Conservation (phyloP, 92 coral and sea anemone genomes). For the Palythoa heliodiscus region DNA sequence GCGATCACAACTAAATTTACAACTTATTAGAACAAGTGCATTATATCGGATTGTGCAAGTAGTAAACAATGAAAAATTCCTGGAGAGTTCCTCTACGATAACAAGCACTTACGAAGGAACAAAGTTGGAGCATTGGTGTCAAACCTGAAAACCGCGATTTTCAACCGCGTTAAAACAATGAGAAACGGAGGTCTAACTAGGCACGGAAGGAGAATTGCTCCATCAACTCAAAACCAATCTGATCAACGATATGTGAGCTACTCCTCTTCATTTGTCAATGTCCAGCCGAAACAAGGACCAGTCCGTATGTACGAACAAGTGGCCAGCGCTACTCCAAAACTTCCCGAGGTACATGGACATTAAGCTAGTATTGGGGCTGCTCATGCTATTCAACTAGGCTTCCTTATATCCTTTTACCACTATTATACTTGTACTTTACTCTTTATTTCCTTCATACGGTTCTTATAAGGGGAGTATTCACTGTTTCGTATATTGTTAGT, state of each 20-base stretch:
- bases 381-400: too few relatives aligned
- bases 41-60: slow-evolving; percentile 37
- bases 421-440: too few relatives aligned
- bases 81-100: slow-evolving; percentile 8
- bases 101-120: slow-evolving; percentile 26
- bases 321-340: too few relatives aligned
- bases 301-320: too few relatives aligned
- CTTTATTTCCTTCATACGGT: too few relatives aligned
- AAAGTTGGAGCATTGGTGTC: slow-evolving; percentile 43
- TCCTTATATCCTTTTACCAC: too few relatives aligned
- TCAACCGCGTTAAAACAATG: slow-evolving; percentile 18
- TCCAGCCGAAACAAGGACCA: too few relatives aligned
- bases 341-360: too few relatives aligned
- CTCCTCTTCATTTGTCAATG: neutral
- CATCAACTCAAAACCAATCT: neutral
- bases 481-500: too few relatives aligned
- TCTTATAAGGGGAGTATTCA: too few relatives aligned
- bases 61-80: slow-evolving; percentile 45
- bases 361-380: too few relatives aligned
- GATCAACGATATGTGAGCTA: neutral
- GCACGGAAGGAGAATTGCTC: neutral
- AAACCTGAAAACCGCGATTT: slow-evolving; percentile 33
- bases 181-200: neutral
- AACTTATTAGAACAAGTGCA: slow-evolving; percentile 5
- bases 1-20: slow-evolving; percentile 10